Conservation (phyloP, 1,140 invertebrate species). For the Lasioglossum baleicum region DNA sequence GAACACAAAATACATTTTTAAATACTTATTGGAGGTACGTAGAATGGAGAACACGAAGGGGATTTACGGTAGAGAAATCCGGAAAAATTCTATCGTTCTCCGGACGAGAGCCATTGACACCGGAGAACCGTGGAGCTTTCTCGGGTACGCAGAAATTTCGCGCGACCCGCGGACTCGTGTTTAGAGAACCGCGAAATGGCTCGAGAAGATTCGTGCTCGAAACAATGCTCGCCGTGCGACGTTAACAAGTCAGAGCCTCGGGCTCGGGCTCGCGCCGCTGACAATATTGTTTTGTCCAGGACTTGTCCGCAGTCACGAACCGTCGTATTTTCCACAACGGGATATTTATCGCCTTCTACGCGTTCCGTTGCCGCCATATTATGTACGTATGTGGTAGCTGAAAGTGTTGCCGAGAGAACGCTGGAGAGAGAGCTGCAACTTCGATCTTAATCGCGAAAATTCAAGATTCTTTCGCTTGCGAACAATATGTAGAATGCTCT, state of each 20-base stretch:
- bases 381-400: slow-evolving; percentile 18
- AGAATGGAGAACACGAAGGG: too few relatives aligned
- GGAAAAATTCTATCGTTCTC: neutral
- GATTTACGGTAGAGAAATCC: neutral
- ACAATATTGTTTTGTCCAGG: slow-evolving; percentile 65
- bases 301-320: slow-evolving; percentile 61
- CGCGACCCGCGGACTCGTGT: neutral
- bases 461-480: too few relatives aligned
- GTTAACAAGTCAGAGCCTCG: slow-evolving; percentile 48
- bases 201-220: slow-evolving; percentile 63
- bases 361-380: slow-evolving; percentile 13
- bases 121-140: slow-evolving; percentile 2
- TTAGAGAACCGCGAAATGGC: slow-evolving; percentile 49
- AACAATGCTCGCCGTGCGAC: slow-evolving; percentile 61
- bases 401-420: neutral
- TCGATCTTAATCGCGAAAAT: too few relatives aligned
- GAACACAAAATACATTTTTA: too few relatives aligned
- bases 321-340: slow-evolving; percentile 45
- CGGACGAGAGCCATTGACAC: neutral
- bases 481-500: too few relatives aligned
- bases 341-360: slow-evolving; percentile 47
- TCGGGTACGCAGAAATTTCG: slow-evolving; percentile 4
- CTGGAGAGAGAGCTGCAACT: neutral
- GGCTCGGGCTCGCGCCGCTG: slow-evolving; percentile 38
- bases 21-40: too few relatives aligned